Evolutionary conservation across 1,140 invertebrate species (phyloP).

Genomic region (Orchestia grillus): DNA sequence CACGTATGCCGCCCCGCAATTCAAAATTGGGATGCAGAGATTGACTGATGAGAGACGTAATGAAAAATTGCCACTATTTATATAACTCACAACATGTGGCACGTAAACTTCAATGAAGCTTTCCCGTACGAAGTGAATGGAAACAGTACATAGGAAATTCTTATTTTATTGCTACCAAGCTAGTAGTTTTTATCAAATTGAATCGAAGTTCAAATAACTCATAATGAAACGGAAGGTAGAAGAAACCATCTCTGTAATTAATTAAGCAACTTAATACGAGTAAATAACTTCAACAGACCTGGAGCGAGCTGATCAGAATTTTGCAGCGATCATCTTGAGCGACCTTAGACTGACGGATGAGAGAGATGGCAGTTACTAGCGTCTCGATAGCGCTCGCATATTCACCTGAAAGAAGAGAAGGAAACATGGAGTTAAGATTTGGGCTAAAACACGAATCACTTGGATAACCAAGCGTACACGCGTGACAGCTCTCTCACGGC

Average conservation of each 20-base stretch:
- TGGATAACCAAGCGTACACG: neutral
- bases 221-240: no score
- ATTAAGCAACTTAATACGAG: neutral
- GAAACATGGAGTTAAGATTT: neutral
- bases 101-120: no score
- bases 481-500: neutral
- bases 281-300: slow-evolving; percentile 60
- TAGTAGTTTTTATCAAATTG: no score
- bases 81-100: no score
- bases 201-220: no score
- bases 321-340: slow-evolving; percentile 98
- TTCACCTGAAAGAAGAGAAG: slow-evolving; percentile 78
- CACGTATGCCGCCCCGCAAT: neutral
- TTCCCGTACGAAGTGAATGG: no score
- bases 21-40: neutral
- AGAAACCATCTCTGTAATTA: neutral
- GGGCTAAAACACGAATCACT: no score
- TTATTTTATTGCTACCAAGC: no score
- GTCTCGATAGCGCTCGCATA: slow-evolving; percentile 98
- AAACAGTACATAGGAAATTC: no score
- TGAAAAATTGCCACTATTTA: no score
- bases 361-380: slow-evolving; percentile 95
- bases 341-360: slow-evolving; percentile 99
- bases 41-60: neutral
- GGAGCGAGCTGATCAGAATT: slow-evolving; percentile 94